Base-by-base conservation (phyloP, 1,140 invertebrate species). In the Drosophila biarmipes region DNA sequence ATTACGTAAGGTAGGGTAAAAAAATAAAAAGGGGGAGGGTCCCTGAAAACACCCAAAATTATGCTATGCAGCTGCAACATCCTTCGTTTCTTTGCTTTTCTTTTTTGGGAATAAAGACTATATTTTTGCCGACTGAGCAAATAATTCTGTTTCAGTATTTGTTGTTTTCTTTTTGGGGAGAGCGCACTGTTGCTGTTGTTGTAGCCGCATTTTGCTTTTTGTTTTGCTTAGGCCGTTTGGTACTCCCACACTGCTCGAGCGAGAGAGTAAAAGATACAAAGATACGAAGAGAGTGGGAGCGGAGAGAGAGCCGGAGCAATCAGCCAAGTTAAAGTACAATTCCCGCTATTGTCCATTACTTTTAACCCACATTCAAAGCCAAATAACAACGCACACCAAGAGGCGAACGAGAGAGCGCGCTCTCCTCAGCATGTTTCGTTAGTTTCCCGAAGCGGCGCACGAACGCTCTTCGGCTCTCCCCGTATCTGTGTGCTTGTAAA, bases 201-300 rank as follows among this genome's bases (percentile, higher is more conserved):
- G 43, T 56, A 40, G 53, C 57, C 42, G 68, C 66, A 82, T 87
- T 87, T 87, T 89, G 82, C 78, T 87, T 87, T 86, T 87, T 87
- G 84, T 87, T 87, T 87, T 87, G 82, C 84, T 87, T 86, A 57
- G 74, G 61, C 78, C 84, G 73, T 87, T 87, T 89, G 82, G 69
- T 59, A 57, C 34, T 52, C 66, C 61, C 57, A 56, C 74, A 38
- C 61, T 40, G 38, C 29, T 24, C 24, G 24, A 24, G 24, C 3
- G 37, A 55, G 57, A 71, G 57, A 38, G 58, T 12, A 19, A 43
- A 19, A 43, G 15, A 43, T 1, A 19, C 15, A 0, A 19, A 12
- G 10, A 43, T 7, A 31, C 6, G 1, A 8, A 8, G 29, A 31
- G 29, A 31, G 17, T 31, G 42, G 37, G 11, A 37, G 17, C 21